Base-by-base conservation (phyloP, 2,113 vertebrate genomes). In the Entosphenus tridentatus region DNA sequence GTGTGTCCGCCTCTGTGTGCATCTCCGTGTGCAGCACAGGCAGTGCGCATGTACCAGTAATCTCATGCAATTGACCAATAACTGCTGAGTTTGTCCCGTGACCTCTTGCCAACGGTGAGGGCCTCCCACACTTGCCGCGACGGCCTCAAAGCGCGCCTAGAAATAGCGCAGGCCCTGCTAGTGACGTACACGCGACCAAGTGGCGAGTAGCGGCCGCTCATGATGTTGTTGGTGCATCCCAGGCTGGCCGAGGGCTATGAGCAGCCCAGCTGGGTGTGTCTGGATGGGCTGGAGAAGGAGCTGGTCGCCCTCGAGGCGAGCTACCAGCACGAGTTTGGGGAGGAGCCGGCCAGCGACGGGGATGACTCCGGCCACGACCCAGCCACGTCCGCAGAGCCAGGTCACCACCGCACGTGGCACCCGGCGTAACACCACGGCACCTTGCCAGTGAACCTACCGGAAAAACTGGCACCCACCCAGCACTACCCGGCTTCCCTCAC, bases 201-300 rank as follows among this genome's bases (percentile, higher is more conserved):
- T 39, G 39, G 39, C 4, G 39, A 39, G 39, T 39, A 39, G 39
- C 39, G 39, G 39, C 39, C 6, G 39, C 39, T 39, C 39, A 39
- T 39, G 39, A 5, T 39, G 39, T 39, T 39, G 39, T 39, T 39
- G 39, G 1, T 39, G 39, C 39, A 39, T 39, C 39, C 3, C 39
- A 39, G 93, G 68, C 78, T 93, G 75, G 89, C 82, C 0, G 87
- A 88, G 70, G 80, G 87, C 70, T 96, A 96, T 76, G 80, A 84
- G 76, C 91, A 98, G 71, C 91, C 95, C 82, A 96, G 86, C 78
- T 98, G 93, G 93, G 83, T 85, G 8, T 79, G 84, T 2, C 79
- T 87, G 86, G 86, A 87, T 3, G 81, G 86, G 67, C 76, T 96
- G 56, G 90, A 98, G 79, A 89, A 82, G 75, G 89, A 89, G 73